A percentile compares a stretch with the other conserved stretches of the same genome.
These are phyloP conservation scores for Acleris cristana DNA, from an alignment of 2,888 invertebrate genomes.

Conservation along the genomic window DNA sequence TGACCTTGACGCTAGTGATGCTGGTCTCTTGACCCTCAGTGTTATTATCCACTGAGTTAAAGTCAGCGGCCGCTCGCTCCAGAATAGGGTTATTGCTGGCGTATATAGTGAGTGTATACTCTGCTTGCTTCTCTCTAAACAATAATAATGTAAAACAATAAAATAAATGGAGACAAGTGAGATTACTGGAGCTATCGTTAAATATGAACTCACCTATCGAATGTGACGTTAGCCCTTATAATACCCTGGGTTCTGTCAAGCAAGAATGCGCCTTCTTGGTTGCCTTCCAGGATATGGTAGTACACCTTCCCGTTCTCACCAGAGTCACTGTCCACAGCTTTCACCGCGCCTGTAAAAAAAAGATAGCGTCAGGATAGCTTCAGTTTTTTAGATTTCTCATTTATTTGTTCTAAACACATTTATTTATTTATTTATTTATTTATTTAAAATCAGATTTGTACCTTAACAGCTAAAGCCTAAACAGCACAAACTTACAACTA, in stretches of 20 bases:
- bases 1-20: conserved; percentile 88
- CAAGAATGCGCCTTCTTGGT: conserved; percentile 89
- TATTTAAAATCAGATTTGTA: too few relatives aligned
- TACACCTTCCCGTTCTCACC: conserved; percentile 92
- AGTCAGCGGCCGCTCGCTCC: conserved; percentile 75
- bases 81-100: conserved; percentile 93
- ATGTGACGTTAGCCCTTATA: conserved; percentile 89
- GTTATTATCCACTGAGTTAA: conserved; percentile 69
- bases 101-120: conserved; percentile 90
- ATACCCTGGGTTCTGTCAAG: conserved; percentile 92
- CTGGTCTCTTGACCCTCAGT: conserved; percentile 85
- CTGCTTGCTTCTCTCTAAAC: conserved; percentile 87
- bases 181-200: too few relatives aligned
- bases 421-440: too few relatives aligned
- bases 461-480: too few relatives aligned
- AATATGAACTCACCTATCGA: conserved; percentile 85
- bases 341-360: conserved; percentile 84
- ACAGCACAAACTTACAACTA: too few relatives aligned
- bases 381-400: too few relatives aligned
- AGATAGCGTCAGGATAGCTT: too few relatives aligned
- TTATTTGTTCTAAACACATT: too few relatives aligned
- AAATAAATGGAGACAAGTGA: not conserved
- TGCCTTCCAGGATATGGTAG: conserved; percentile 92
- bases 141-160: conserved; percentile 35
- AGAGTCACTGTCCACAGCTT: conserved; percentile 89